Evolutionary conservation across 2,888 invertebrate species (phyloP).

Genomic region (Lithodes maja): DNA sequence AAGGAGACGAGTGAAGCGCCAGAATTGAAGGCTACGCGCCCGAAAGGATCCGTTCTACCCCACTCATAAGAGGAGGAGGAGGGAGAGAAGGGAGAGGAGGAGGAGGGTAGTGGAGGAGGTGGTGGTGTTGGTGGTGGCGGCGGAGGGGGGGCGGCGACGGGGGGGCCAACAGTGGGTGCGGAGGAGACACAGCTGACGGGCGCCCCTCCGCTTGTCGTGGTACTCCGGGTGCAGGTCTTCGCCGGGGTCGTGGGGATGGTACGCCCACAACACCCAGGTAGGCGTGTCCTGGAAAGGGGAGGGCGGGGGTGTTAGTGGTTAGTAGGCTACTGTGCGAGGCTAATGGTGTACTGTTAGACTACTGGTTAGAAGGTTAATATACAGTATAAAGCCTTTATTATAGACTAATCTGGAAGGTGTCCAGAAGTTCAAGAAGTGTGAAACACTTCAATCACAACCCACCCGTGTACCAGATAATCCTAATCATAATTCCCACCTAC

Average conservation of each 20-base stretch:
- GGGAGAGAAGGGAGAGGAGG: conserved; percentile 3
- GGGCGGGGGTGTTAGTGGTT: not conserved
- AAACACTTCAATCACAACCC: no score
- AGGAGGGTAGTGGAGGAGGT: conserved; percentile 19
- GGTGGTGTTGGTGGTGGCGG: conserved; percentile 19
- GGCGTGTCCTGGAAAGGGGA: conserved; percentile 42
- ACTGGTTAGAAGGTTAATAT: not conserved
- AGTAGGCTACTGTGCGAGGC: not conserved
- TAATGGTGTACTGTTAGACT: not conserved
- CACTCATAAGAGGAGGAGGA: conserved; percentile 21
- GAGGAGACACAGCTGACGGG: conserved; percentile 52
- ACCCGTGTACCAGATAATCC: no score
- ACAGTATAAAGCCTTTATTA: no score
- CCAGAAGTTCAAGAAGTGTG: no score
- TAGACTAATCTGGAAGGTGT: no score
- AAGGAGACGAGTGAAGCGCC: not conserved
- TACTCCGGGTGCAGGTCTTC: conserved; percentile 32
- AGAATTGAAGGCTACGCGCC: no score
- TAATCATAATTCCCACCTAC: no score
- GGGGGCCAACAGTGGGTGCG: conserved; percentile 48
- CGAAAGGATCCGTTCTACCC: no score
- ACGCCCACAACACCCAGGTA: conserved; percentile 64
- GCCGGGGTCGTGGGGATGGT: conserved; percentile 56
- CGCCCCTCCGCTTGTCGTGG: conserved; percentile 46
- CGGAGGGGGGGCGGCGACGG: conserved; percentile 35